Evolutionary conservation across 1,140 invertebrate genomes (phyloP), one percentile per base, ranked within the genome.

Genomic region (Ctenoplectra terminalis): DNA sequence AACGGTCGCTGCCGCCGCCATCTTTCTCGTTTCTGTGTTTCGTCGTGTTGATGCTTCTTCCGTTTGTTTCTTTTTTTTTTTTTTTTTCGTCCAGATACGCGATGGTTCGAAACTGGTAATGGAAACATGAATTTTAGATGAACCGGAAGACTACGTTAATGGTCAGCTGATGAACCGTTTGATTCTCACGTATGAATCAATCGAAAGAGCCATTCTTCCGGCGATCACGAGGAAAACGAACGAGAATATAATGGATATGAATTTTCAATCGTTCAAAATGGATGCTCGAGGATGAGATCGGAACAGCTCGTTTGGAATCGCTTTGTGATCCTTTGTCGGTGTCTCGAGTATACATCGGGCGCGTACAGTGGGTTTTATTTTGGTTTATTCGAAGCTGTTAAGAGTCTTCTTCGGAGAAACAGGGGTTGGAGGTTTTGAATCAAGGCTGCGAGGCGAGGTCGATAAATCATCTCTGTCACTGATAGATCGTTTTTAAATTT

Each of bases 121-220:
- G 67, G 76, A 79, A 79, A 79, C 76, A 52, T 79, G 76, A 79
- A 79, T 79, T 71, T 72, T 71, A 60, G 67, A 78, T 71, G 66
- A 23, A 5, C 2, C 40, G 43, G 43, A 50, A 48, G 31, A 71
- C 46, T 50, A 66, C 20, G 76, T 61, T 79, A 79, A 79, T 79
- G 77, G 77, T 52, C 69, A 72, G 52, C 77, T 23, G 52, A 72
- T 72, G 52, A 72, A 43, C 17, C 52, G 37, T 15, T 37, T 8
- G 15, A 37, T 71, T 56, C 34, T 20, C 8, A 37, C 8, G 7
- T 4, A 15, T 15, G 17, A 1, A 1, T 13, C 34, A 56, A 43
- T 56, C 9, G 34, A 40, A 37, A 26, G 13, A 23, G 34, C 9
- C 23, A 13, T 50, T 69, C 9, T 31, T 48, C 15, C 15, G 37